Base-by-base conservation (phyloP, 2,113 vertebrate species). In the Coturnix japonica region DNA sequence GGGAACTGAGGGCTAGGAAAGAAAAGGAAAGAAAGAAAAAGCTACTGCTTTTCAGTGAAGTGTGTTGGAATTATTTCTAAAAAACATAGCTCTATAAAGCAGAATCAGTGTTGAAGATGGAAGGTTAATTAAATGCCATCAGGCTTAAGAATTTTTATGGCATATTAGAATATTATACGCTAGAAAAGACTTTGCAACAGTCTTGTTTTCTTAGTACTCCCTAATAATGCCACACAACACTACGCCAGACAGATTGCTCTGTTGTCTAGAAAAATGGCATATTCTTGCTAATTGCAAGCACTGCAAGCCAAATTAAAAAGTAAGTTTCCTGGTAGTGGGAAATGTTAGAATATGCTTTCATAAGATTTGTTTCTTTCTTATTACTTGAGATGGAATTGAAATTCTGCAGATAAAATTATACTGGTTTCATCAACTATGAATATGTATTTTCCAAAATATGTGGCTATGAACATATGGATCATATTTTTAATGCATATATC, bases 211-310 rank as follows among this genome's bases (percentile, higher is more conserved):
- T 49, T 81, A 89, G 60, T 59, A 57, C 78, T 72, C 71, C 41
- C 43, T 71, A 89, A 71, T 74, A 87, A 63, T 82, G 67, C 51
- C 75, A 96, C 74, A 84, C 22, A 92, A 81, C 2, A 7, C 18
- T 69, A 25, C 59, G 71, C 59, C 81, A 93, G 66, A 64, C 81
- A 80, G 65, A 59, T 56, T 85, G 73, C 64, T 87, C 71, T 80
- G 64, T 41, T 94, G 92, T 91, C 87, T 89, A 93, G 81, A 91
- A 78, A 91, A 92, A 91, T 53, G 39, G 44, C 84, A 73, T 77
- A 85, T 71, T 85, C 61, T 56, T 87, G 64, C 84, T 96, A 96
- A 96, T 85, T 94, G 59, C 54, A 77, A 87, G 60, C 73, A 87
- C 51, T 79, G 73, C 84, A 87, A 87, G 46, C 37, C 84, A 80